A percentile compares a stretch with the other conserved stretches of the same genome.
Evolutionary conservation across 2,888 invertebrate genomes (phyloP).

Genomic region (Drymonia ruficornis): DNA sequence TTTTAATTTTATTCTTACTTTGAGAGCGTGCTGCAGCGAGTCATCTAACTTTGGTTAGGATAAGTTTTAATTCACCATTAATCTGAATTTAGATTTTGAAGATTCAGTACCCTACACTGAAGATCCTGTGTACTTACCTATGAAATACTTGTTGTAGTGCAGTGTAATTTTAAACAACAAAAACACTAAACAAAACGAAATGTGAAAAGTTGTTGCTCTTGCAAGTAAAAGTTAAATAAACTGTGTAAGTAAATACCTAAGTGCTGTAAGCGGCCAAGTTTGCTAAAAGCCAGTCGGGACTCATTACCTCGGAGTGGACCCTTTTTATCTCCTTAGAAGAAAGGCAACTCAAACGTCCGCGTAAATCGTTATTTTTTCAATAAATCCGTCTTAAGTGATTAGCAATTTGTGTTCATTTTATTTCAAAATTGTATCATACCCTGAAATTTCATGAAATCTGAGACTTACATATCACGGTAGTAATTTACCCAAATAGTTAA

Average conservation of each 20-base stretch:
- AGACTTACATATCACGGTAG: no score
- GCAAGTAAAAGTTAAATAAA: no score
- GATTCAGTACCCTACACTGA: background rate
- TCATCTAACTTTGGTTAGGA: no score
- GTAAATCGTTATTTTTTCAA: slow-evolving; percentile 5
- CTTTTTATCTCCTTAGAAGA: slow-evolving; percentile 5
- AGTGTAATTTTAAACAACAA: background rate
- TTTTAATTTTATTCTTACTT: background rate
- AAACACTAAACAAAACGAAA: background rate
- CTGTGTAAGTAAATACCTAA: background rate
- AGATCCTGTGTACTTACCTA: no score
- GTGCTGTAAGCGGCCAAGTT: background rate
- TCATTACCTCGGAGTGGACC: slow-evolving; percentile 5
- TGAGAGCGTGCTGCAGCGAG: no score
- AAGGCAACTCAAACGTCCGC: background rate
- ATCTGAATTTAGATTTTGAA: background rate
- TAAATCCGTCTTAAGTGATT: background rate
- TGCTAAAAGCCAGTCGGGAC: slow-evolving; percentile 4
- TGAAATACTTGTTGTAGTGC: no score
- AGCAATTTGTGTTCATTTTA: no score
- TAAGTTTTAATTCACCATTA: background rate
- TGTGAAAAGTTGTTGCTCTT: background rate
- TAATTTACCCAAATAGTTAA: no score
- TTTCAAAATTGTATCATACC: no score
- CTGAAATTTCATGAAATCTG: no score